Percentiles rank a stretch among this genome's conserved stretches.
Conservation (phyloP, 2,113 vertebrate genomes). For the Serinus canaria region DNA sequence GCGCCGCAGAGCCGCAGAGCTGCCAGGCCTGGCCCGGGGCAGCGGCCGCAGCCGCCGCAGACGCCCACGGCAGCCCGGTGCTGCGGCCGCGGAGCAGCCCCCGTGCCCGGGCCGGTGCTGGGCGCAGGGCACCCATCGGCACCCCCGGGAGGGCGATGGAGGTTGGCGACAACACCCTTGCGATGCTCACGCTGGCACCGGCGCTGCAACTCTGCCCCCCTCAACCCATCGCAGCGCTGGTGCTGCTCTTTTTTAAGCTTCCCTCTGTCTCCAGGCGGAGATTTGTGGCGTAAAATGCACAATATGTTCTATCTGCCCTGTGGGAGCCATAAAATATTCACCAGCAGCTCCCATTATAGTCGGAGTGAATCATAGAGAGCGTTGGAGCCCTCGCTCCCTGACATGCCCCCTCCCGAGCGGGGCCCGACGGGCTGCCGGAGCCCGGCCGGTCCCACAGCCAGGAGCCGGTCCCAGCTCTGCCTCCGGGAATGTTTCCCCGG, state of each 20-base stretch:
- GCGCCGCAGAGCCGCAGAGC: constrained; percentile 34
- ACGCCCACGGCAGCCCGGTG: not conserved
- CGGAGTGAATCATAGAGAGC: constrained; percentile 56
- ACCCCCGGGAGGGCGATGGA: not conserved
- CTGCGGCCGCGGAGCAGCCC: not conserved
- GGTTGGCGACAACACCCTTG: not conserved
- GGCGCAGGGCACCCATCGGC: not conserved
- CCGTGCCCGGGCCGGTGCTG: fast-evolving
- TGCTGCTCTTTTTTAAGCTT: constrained; percentile 44
- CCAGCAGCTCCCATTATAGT: constrained; percentile 72
- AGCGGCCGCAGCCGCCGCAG: not conserved
- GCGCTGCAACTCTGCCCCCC: not conserved
- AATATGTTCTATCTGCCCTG: constrained; percentile 74
- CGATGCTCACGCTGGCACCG: not conserved
- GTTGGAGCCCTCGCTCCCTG: not conserved
- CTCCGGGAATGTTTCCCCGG: fast-evolving
- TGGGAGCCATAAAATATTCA: constrained; percentile 73
- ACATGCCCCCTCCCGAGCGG: not conserved
- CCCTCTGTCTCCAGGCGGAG: constrained; percentile 56
- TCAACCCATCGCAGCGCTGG: not conserved
- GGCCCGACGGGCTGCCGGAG: not conserved
- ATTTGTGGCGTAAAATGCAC: constrained; percentile 71
- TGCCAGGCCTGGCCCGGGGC: not conserved
- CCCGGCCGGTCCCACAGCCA: fast-evolving
- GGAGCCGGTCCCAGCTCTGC: not conserved